Conservation (phyloP, 1,140 invertebrate genomes). For the Goniozus legneri region DNA sequence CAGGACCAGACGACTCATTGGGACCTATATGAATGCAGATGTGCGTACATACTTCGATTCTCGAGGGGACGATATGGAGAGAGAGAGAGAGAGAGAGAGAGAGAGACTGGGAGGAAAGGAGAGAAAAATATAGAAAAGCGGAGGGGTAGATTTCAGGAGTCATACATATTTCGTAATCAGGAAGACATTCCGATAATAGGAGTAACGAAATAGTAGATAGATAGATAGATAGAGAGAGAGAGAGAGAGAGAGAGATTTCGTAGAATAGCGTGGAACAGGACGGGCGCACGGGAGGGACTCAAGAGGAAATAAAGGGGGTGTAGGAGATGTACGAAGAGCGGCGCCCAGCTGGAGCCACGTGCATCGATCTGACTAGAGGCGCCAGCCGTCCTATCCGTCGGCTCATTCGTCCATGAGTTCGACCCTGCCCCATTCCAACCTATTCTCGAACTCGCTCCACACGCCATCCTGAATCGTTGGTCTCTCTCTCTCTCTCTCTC, state of each 20-base stretch:
- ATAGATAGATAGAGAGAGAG: too few relatives aligned
- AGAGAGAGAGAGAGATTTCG: slow-evolving; percentile 3
- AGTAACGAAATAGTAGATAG: slow-evolving; percentile 4
- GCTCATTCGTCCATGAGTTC: slow-evolving; percentile 56
- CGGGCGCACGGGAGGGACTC: slow-evolving; percentile 32
- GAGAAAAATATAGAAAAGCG: background rate
- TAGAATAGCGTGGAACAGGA: slow-evolving; percentile 9
- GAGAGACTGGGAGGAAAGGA: background rate
- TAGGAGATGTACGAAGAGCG: slow-evolving; percentile 53
- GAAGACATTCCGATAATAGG: too few relatives aligned
- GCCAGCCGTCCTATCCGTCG: slow-evolving; percentile 55
- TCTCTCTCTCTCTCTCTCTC: too few relatives aligned
- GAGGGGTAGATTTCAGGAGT: too few relatives aligned
- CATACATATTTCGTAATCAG: too few relatives aligned
- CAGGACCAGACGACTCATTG: too few relatives aligned
- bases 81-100: slow-evolving; percentile 10
- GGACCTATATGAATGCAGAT: too few relatives aligned
- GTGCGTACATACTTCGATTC: too few relatives aligned
- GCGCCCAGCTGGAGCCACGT: slow-evolving; percentile 56
- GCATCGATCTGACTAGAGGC: slow-evolving; percentile 57
- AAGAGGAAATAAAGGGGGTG: slow-evolving; percentile 47
- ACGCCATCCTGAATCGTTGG: background rate
- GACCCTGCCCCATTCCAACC: slow-evolving; percentile 47
- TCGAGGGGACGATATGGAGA: slow-evolving; percentile 1
- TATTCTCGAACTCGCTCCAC: too few relatives aligned